These are phyloP conservation scores for Lasioglossum lativentre DNA, from an alignment of 2,888 invertebrate genomes.

Conservation along the genomic window DNA sequence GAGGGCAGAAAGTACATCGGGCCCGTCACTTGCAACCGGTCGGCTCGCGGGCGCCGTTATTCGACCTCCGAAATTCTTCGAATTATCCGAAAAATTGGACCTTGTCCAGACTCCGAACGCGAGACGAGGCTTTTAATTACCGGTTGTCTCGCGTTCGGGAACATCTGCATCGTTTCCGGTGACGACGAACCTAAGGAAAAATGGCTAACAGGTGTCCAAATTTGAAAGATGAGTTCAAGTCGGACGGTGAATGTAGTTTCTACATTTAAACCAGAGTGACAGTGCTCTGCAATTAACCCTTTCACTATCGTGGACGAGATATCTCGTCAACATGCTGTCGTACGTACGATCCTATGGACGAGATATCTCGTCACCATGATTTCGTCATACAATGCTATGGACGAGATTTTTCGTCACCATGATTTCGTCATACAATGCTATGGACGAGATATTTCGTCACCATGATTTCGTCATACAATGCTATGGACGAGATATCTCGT, in stretches of 20 bases:
- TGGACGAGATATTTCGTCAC: too few relatives aligned
- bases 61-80: constrained; percentile 25
- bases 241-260: not conserved
- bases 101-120: not conserved
- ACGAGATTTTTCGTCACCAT: too few relatives aligned
- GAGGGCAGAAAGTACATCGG: constrained; percentile 27
- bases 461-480: too few relatives aligned
- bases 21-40: constrained; percentile 56
- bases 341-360: too few relatives aligned
- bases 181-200: not conserved
- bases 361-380: too few relatives aligned
- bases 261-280: too few relatives aligned
- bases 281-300: too few relatives aligned
- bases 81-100: constrained; percentile 42
- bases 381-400: too few relatives aligned
- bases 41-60: constrained; percentile 26
- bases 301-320: too few relatives aligned
- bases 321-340: too few relatives aligned
- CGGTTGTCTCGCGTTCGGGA: not conserved
- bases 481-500: too few relatives aligned
- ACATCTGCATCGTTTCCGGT: not conserved
- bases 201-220: not conserved
- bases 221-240: not conserved
- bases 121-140: not conserved
- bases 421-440: too few relatives aligned